Evolutionary conservation across 2,888 invertebrate genomes (phyloP).

Genomic region (Cheilosia pagana): DNA sequence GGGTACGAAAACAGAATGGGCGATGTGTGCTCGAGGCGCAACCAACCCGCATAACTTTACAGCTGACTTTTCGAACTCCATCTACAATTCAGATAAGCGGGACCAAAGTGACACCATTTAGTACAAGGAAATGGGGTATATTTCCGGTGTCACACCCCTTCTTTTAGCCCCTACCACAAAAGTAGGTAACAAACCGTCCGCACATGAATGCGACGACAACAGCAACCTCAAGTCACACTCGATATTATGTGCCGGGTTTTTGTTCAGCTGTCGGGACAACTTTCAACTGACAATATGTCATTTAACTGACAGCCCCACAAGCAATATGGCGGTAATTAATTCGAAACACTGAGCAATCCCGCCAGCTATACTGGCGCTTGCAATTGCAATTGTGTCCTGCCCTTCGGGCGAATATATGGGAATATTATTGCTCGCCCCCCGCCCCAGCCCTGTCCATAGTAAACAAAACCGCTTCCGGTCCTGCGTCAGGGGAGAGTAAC

Average conservation of each 20-base stretch:
- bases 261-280: conserved; percentile 17
- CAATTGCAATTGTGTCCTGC: conserved; percentile 27
- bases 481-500: conserved; percentile 27
- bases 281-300: conserved; percentile 63
- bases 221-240: conserved; percentile 32
- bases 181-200: conserved; percentile 11
- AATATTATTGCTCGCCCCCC: conserved; percentile 5
- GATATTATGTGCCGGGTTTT: not conserved
- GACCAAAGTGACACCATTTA: conserved; percentile 16
- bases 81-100: conserved; percentile 24
- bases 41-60: not conserved
- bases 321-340: conserved; percentile 69
- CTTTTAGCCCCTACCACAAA: not conserved
- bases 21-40: conserved; percentile 8
- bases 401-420: not conserved
- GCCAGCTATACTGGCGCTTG: conserved; percentile 11
- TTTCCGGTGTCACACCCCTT: conserved; percentile 23
- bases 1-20: not conserved
- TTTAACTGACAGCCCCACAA: conserved; percentile 43
- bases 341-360: conserved; percentile 45
- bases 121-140: conserved; percentile 33
- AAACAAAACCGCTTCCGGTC: conserved; percentile 45
- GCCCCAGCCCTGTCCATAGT: conserved; percentile 33
- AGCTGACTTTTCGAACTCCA: conserved; percentile 20
- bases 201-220: not conserved